Evolutionary conservation across 2,888 invertebrate genomes (phyloP), one percentile per base, ranked within the genome.

Genomic region (Danaus chrysippus): DNA sequence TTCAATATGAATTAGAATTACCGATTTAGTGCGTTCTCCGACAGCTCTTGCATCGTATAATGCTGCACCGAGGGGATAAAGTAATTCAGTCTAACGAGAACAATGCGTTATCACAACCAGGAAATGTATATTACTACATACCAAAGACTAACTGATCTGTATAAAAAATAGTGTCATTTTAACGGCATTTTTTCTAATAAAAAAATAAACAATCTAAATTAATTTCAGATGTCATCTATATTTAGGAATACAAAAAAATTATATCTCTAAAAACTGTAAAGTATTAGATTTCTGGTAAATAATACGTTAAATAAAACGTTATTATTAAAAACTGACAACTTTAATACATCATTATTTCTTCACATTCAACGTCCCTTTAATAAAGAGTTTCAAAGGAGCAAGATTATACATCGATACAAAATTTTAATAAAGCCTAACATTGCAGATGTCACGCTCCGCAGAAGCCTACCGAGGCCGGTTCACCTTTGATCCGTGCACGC

Each of bases 401-500:
- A 49, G 9, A 49, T 49, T 49, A 49, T 49, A 59, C 57, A 62
- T 62, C 64, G 64, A 64, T 66, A 60, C 64, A 64, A 62, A 58
- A 59, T 66, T 62, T 64, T 64, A 67, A 62, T 62, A 68, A 60
- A 67, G 62, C 62, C 52, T 58, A 64, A 59, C 63, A 61, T 63
- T 63, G 63, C 63, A 68, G 67, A 65, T 58, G 64, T 64, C 58
- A 68, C 59, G 65, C 63, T 59, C 63, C 63, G 63, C 65, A 61
- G 64, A 64, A 68, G 67, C 66, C 67, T 64, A 59, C 67, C 60
- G 56, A 62, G 66, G 68, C 67, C 65, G 55, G 64, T 67, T 68
- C 78, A 81, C 83, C 84, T 85, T 85, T 86, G 84, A 87, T 81
- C 83, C 83, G 74, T 74, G 77, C 76, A 78, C 77, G 77, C 74